A percentile compares a stretch with the other conserved stretches of the same genome.
phyloP scores from a whole-genome alignment of 2,113 vertebrate species.

The Siniperca chuatsi region DNA sequence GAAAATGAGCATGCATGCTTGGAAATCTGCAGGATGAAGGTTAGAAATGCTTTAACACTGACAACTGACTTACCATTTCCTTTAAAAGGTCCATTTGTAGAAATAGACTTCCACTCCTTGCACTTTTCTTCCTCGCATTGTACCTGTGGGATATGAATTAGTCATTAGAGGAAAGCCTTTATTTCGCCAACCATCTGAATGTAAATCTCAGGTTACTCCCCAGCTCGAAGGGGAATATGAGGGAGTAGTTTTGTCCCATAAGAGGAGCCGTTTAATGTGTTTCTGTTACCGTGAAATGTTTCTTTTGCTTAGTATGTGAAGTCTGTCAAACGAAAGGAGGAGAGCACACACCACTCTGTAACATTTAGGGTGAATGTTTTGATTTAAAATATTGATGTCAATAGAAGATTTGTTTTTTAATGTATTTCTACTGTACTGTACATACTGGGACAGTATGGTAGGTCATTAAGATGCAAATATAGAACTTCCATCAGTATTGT shows the following conservation, averaged over 20 bases:
- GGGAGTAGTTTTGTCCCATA: background rate
- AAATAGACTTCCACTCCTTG: conserved; percentile 30
- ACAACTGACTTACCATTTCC: conserved; percentile 44
- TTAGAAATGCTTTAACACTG: conserved; percentile 18
- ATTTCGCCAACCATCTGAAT: conserved; percentile 14
- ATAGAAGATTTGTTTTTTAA: background rate
- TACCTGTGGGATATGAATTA: conserved; percentile 70
- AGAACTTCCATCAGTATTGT: background rate
- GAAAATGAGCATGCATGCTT: conserved; percentile 33
- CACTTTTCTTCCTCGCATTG: conserved; percentile 17
- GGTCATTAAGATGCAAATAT: background rate
- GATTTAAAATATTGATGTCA: conserved; percentile 26
- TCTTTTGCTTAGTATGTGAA: conserved; percentile 14
- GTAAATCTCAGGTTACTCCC: conserved; percentile 21
- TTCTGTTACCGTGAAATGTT: conserved; percentile 27
- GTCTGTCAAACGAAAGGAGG: conserved; percentile 8
- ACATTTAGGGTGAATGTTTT: background rate
- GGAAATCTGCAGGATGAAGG: conserved; percentile 21
- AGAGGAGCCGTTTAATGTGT: conserved; percentile 29
- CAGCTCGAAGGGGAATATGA: conserved; percentile 14
- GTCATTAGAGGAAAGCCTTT: conserved; percentile 45
- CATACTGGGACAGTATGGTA: background rate
- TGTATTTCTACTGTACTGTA: background rate
- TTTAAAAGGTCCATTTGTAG: conserved; percentile 69
- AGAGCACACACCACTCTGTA: background rate